A percentile compares a stretch with the other conserved stretches of the same genome.
Conservation (phyloP, 2,888 invertebrate species). For the Pollenia labialis region DNA sequence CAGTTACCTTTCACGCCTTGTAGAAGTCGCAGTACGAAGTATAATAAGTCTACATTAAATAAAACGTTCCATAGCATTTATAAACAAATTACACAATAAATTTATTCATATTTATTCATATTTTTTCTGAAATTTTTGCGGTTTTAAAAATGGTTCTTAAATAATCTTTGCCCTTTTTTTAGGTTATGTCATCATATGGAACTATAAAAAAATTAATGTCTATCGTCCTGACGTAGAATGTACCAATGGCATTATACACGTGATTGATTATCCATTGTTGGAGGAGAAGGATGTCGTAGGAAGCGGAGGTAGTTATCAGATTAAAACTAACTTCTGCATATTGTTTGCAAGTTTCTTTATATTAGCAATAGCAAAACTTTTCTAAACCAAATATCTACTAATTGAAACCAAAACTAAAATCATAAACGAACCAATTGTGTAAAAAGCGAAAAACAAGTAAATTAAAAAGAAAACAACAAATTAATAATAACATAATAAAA, state of each 20-base stretch:
- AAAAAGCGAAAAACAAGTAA: conserved; percentile 68
- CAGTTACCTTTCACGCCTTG: too few species aligned
- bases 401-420: conserved; percentile 62
- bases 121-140: too few species aligned
- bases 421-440: conserved; percentile 72
- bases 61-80: too few species aligned
- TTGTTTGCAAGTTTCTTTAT: conserved; percentile 84
- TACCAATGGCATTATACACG: conserved; percentile 97
- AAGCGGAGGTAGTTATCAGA: conserved; percentile 79
- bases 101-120: too few species aligned
- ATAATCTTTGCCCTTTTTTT: conserved; percentile 78
- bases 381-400: conserved; percentile 78
- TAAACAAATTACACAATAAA: too few species aligned
- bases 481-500: conserved; percentile 62
- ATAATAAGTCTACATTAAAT: too few species aligned
- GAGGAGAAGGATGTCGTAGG: conserved; percentile 93
- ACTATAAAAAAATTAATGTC: conserved; percentile 92
- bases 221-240: conserved; percentile 96
- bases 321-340: conserved; percentile 82
- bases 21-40: too few species aligned
- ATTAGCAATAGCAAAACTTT: conserved; percentile 83
- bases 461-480: conserved; percentile 45
- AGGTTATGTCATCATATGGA: conserved; percentile 95
- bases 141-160: too few species aligned
- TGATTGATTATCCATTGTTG: conserved; percentile 94